Conservation (phyloP, 2,888 invertebrate genomes). For the Entomobrya proxima region DNA sequence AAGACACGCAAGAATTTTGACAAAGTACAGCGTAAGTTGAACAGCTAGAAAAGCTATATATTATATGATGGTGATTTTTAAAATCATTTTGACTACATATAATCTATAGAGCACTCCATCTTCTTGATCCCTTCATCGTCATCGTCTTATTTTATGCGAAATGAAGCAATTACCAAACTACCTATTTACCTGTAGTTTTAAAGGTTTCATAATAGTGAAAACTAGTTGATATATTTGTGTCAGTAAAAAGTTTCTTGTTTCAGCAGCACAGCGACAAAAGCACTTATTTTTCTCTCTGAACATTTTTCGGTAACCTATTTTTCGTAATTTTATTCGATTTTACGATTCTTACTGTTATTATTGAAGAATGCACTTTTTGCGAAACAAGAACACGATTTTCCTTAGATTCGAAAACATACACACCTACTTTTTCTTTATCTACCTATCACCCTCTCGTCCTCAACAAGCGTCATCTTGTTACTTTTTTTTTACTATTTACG, state of each 20-base stretch:
- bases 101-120: not conserved
- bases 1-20: too few relatives aligned
- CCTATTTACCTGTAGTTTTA: too few relatives aligned
- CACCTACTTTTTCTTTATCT: not conserved
- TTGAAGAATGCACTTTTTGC: slow-evolving; percentile 32
- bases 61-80: too few relatives aligned
- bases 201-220: too few relatives aligned
- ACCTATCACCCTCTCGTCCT: not conserved
- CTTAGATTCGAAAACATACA: too few relatives aligned
- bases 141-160: too few relatives aligned
- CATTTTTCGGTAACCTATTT: not conserved
- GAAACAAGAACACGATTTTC: not conserved
- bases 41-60: too few relatives aligned
- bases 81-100: too few relatives aligned
- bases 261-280: slow-evolving; percentile 26
- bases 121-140: slow-evolving; percentile 17
- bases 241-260: slow-evolving; percentile 1
- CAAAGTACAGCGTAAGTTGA: too few relatives aligned
- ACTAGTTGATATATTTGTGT: not conserved
- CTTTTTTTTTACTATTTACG: not conserved
- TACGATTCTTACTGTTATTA: too few relatives aligned
- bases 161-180: too few relatives aligned
- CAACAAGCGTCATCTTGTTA: slow-evolving; percentile 36
- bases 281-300: slow-evolving; percentile 26
- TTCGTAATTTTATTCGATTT: too few relatives aligned